Base-by-base conservation (phyloP, 2,888 invertebrate species). In the Amphipoea lucens region DNA sequence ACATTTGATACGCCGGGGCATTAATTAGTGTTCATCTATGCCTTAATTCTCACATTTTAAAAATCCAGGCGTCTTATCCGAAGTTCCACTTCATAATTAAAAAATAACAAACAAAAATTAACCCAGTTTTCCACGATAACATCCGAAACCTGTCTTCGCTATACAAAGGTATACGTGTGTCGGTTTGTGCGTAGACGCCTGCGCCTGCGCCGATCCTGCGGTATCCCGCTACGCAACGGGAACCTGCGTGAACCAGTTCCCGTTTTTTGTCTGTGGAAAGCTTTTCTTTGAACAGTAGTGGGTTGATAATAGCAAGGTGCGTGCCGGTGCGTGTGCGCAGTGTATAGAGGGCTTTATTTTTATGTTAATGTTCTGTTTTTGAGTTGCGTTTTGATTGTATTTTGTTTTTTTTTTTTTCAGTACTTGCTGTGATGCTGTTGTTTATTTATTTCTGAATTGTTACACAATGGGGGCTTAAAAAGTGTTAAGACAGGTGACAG, bases 181-280 rank as follows among this genome's bases (percentile, higher is more conserved):
- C 67, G 78, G 84, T 71, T 83, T 79, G 83, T 89, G 89, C 90
- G 89, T 89, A 88, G 75, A 83, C 62, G 76, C 74, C 77, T 71
- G 79, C 73, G 76, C 83, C 36, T 23, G 81, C 69, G 76, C 74
- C 84, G 85, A 79, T 83, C 90, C 83, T 67, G 74, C 88, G 79
- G 87, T 85, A 87, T 75, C 72, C 91, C 86, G 87, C 90, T 88
- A 91, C 91, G 93, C 94, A 95, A 95, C 95, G 95, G 95, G 94
- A 94, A 81, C 91, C 90, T 95, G 94, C 94, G 95, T 95, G 92
- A 87, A 90, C 88, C 89, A 88, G 90, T 88, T 86, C 75, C 62
- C 73, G 75, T 78, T 87, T 88, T 90, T 87, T 89, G 83, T 85
- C 69, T 74, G 76, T 76, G 76, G 81, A 86, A 85, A 87, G 83